A percentile compares a stretch with the other conserved stretches of the same genome.
Conservation (phyloP, 2,113 vertebrate genomes). For the Tichodroma muraria region DNA sequence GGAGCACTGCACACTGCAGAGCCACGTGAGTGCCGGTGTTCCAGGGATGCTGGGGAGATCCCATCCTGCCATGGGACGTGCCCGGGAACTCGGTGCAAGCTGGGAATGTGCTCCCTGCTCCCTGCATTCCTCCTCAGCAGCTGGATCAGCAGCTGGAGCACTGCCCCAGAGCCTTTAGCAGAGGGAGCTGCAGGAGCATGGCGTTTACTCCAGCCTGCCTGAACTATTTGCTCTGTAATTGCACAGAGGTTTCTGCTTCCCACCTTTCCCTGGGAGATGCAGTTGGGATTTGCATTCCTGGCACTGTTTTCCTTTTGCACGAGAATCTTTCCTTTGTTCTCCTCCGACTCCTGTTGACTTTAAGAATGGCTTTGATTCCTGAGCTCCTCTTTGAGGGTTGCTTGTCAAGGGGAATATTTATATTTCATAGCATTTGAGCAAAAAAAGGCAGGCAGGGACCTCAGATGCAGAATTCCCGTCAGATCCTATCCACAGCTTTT, state of each 20-base stretch:
- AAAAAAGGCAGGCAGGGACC: not conserved
- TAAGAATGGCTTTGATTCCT: not conserved
- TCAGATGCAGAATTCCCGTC: not conserved
- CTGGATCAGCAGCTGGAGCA: not conserved
- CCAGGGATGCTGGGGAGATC: not conserved
- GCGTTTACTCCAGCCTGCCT: not conserved
- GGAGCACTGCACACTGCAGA: no score
- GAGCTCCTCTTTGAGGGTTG: not conserved
- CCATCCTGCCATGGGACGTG: accelerated
- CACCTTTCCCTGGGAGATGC: not conserved
- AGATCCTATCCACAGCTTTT: not conserved
- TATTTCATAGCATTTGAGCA: not conserved
- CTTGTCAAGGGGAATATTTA: not conserved
- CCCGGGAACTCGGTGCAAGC: accelerated
- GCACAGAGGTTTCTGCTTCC: not conserved
- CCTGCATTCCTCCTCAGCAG: not conserved
- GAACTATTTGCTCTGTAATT: not conserved
- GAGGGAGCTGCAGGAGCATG: not conserved
- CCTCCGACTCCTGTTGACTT: not conserved
- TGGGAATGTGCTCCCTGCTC: not conserved
- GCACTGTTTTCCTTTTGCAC: not conserved
- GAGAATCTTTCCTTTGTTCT: not conserved
- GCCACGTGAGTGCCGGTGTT: not conserved
- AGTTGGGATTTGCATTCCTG: not conserved
- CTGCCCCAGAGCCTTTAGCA: not conserved